phyloP scores from a whole-genome alignment of 2,888 invertebrate genomes.

The Linnaemya tessellans region DNA sequence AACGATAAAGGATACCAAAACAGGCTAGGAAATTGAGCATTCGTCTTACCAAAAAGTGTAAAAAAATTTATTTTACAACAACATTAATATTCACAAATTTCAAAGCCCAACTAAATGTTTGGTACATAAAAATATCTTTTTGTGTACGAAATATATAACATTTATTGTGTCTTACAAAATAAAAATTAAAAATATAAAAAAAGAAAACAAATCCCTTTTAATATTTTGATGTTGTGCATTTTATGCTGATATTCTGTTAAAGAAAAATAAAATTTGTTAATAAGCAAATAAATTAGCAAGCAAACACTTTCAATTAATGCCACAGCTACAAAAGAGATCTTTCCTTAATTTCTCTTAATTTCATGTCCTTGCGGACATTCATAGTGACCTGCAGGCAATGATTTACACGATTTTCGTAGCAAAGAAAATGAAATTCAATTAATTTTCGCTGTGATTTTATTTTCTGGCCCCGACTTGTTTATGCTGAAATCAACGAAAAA shows the following conservation, averaged over 20 bases:
- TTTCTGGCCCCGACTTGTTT: constrained; percentile 74
- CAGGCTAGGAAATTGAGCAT: too few species aligned
- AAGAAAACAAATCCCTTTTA: too few species aligned
- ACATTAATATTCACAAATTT: too few species aligned
- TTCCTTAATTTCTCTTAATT: constrained; percentile 15
- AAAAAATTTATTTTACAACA: too few species aligned
- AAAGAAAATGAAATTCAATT: constrained; percentile 64
- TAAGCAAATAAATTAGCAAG: neutral
- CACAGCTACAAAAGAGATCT: neutral
- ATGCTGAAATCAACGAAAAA: constrained; percentile 82
- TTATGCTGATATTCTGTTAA: neutral
- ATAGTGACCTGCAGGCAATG: constrained; percentile 61
- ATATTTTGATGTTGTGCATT: neutral
- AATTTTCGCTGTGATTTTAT: constrained; percentile 54
- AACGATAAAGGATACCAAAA: too few species aligned
- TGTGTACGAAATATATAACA: too few species aligned
- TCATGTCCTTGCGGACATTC: constrained; percentile 54
- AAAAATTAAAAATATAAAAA: too few species aligned
- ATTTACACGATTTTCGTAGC: constrained; percentile 67
- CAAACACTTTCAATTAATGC: neutral
- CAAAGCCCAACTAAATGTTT: too few species aligned
- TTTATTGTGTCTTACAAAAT: too few species aligned
- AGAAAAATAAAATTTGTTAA: too few species aligned
- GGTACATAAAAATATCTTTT: too few species aligned
- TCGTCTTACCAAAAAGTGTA: too few species aligned